Conservation (phyloP, 2,113 vertebrate genomes). For the Cephalopterus ornatus region DNA sequence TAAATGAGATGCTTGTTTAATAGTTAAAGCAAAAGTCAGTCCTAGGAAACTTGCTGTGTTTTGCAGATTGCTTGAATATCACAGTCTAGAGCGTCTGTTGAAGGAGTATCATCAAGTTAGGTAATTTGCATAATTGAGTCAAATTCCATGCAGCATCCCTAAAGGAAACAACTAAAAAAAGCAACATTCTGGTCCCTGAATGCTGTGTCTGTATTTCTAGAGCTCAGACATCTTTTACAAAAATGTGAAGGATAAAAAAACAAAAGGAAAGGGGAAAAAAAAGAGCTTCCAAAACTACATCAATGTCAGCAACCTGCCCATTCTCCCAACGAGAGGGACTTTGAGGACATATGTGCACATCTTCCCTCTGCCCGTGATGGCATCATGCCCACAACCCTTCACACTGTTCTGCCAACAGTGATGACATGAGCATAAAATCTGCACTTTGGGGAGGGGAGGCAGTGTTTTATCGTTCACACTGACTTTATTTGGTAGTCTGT, state of each 20-base stretch:
- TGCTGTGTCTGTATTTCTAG: conserved; percentile 35
- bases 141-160: conserved; percentile 51
- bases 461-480: background rate
- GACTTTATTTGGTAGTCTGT: background rate
- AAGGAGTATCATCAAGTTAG: conserved; percentile 45
- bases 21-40: conserved; percentile 10
- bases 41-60: conserved; percentile 28
- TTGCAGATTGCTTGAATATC: conserved; percentile 33
- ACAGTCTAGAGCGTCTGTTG: conserved; percentile 46
- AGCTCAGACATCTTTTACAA: background rate
- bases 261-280: rapidly evolving
- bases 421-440: background rate
- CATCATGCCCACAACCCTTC: rapidly evolving
- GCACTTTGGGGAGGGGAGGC: background rate
- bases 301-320: background rate
- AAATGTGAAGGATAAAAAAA: background rate
- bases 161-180: conserved; percentile 51
- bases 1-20: conserved; percentile 19
- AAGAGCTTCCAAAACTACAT: background rate
- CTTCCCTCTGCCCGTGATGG: background rate
- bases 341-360: rapidly evolving
- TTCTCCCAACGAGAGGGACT: background rate
- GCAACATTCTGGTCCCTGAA: conserved; percentile 21
- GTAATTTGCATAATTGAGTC: conserved; percentile 62
- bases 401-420: background rate